Conservation (phyloP, 1,140 invertebrate species). For the Riptortus pedestris region DNA sequence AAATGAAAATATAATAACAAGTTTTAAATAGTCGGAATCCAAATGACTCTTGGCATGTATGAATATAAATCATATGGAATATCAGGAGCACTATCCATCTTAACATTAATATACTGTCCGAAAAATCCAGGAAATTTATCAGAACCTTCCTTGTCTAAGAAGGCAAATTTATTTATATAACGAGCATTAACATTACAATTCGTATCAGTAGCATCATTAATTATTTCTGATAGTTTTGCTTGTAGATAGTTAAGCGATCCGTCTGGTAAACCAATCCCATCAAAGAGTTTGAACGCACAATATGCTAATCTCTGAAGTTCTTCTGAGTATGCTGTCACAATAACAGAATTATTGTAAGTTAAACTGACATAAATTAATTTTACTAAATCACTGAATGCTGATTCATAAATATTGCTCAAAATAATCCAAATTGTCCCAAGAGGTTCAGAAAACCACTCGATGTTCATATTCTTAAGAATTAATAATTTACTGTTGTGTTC, state of each 20-base stretch:
- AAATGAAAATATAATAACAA: too few relatives aligned
- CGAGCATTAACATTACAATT: slow-evolving; percentile 3
- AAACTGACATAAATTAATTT: slow-evolving; percentile 5
- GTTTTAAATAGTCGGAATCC: slow-evolving; percentile 11
- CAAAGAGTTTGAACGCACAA: slow-evolving; percentile 10
- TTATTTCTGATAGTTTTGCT: neutral
- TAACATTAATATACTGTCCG: slow-evolving; percentile 2
- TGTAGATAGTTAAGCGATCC: neutral
- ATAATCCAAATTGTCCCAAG: neutral
- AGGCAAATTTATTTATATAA: slow-evolving; percentile 1
- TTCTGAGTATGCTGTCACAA: slow-evolving; percentile 1
- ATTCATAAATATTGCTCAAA: neutral
- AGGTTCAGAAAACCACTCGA: slow-evolving; percentile 6
- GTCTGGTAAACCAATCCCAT: neutral
- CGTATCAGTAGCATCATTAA: neutral
- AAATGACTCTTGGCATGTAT: slow-evolving; percentile 5
- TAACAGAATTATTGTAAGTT: neutral
- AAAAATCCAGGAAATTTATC: slow-evolving; percentile 10
- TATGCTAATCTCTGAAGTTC: neutral
- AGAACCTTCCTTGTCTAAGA: slow-evolving; percentile 4
- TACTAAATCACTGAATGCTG: neutral
- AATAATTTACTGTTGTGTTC: neutral
- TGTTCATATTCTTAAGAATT: slow-evolving; percentile 3
- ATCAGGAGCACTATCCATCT: slow-evolving; percentile 7
- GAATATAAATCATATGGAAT: slow-evolving; percentile 6